A percentile compares a stretch with the other conserved stretches of the same genome.
Conservation (phyloP, 2,113 vertebrate species). For the Cepphus grylle region DNA sequence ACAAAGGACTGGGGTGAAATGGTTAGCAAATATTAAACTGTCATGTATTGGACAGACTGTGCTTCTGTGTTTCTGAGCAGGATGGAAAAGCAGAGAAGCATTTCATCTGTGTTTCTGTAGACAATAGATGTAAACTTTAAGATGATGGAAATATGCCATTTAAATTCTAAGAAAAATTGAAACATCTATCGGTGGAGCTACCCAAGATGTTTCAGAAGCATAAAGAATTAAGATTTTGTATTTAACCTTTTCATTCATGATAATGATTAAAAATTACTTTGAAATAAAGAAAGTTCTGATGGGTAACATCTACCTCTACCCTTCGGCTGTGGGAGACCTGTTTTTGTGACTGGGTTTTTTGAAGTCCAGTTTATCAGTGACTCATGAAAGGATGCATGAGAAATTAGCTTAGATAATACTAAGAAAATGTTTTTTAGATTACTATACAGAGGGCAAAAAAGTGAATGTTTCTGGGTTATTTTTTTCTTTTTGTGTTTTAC, state of each 20-base stretch:
- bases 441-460: not conserved
- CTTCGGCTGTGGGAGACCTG: not conserved
- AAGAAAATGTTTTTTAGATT: not conserved
- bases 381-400: not conserved
- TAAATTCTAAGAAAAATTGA: not conserved
- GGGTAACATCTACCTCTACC: not conserved
- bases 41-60: not conserved
- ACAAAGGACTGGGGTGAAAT: not conserved
- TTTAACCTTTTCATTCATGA: not conserved
- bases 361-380: not conserved
- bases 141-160: not conserved
- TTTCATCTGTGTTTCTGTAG: not conserved
- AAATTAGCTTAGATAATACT: not conserved
- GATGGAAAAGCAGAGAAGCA: not conserved
- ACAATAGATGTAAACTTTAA: not conserved
- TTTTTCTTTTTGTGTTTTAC: not conserved
- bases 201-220: not conserved
- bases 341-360: not conserved
- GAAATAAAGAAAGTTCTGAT: not conserved
- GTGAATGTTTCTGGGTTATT: not conserved
- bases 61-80: not conserved
- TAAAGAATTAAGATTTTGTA: not conserved
- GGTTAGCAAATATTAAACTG: not conserved
- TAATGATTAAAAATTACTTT: not conserved
- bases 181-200: not conserved